Evolutionary conservation across 2,113 vertebrate species (phyloP), one percentile per base, ranked within the genome.

Genomic region (Takifugu flavidus): DNA sequence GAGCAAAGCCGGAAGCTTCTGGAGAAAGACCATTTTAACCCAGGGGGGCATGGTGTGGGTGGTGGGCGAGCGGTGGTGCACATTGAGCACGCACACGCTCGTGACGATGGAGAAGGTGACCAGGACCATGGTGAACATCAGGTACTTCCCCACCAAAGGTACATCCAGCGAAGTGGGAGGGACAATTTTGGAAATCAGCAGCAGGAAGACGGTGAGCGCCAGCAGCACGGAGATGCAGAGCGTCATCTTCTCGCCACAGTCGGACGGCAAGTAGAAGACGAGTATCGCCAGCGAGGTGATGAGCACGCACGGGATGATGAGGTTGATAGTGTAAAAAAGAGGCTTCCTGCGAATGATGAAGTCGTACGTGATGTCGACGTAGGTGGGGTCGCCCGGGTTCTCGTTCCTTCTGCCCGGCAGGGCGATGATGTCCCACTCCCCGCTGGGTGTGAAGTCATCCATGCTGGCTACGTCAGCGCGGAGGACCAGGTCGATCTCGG

Each of bases 81-180:
- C 95, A 0, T 98, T 98, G 72, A 98, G 92, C 62, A 98, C 96
- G 0, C 96, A 98, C 66, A 98, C 96, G 0, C 95, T 97, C 72
- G 94, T 98, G 75, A 98, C 94, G 0, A 98, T 98, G 71, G 95
- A 98, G 89, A 98, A 98, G 61, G 96, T 98, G 64, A 98, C 96
- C 49, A 98, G 90, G 34, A 98, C 95, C 96, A 98, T 98, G 79
- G 96, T 98, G 92, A 98, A 98, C 96, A 98, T 98, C 57, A 98
- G 90, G 78, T 98, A 98, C 79, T 98, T 98, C 70, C 96, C 96
- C 56, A 98, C 95, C 31, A 98, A 90, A 0, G 95, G 96, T 50
- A 98, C 96, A 0, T 98, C 96, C 26, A 98, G 90, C 0, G 96
- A 98, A 2, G 96, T 98, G 65, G 95, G 96, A 0, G 96, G 96